Evolutionary conservation across 2,797 vertebrate species (phyloP), one percentile per base, ranked within the genome.

Genomic region (Poeciliopsis turneri): DNA sequence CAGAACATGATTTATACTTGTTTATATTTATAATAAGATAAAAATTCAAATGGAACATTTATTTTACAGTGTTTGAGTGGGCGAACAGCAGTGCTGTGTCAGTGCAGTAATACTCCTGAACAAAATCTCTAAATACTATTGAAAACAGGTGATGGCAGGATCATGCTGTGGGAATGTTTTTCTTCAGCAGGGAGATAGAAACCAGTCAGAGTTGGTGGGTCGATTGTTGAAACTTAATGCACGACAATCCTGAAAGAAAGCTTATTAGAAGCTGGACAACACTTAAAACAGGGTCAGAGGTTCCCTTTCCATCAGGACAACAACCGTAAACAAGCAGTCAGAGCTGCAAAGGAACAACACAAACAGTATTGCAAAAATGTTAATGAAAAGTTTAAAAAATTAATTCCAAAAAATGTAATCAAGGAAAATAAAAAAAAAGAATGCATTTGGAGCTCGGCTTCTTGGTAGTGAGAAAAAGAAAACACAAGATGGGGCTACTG

Each of bases 401-500:
- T 64, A 30, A 64, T 64, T 41, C 28, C n/a, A 13, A 45, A n/a
- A 16, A 16, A 28, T 16, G 4, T 10, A 10, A 41, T 13, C 2
- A 25, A 11, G 15, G 8, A 16, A 12, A 53, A 69, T 30, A 30
- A 30, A 30, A 30, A 3, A 25, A 11, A 11, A 41, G 2, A 16
- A 18, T 70, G 2, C 43, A 45, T 45, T 45, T 41, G 12, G 2
- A 43, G 66, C 15, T 70, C 16, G 39, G 41, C 13, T 70, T 70
- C 43, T 70, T n/a, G 8, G 86, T 61, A 25, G 79, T 86, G 79
- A 86, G 87, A 81, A 0, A 69, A 43, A 20, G 0, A 8, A 70
- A 39, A 25, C 95, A 90, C 85, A 41, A 81, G 92, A 79, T 81
- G 92, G 87, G 85, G 59, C 7, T 76, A 45, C 10, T 61, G 74